Conservation (phyloP, 2,113 vertebrate genomes). For the Nansenia antarctica region DNA sequence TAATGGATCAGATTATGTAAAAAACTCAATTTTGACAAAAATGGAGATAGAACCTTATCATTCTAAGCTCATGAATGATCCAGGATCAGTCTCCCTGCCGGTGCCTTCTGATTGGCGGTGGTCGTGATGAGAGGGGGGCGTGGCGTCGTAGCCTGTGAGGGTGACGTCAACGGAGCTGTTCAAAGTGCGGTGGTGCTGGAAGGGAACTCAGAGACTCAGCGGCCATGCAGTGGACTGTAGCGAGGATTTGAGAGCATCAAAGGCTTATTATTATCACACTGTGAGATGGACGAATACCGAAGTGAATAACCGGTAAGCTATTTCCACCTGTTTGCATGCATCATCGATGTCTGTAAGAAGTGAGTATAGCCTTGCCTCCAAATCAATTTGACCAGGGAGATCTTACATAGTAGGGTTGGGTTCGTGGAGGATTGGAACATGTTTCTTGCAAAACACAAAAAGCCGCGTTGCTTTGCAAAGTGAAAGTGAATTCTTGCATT, state of each 20-base stretch:
- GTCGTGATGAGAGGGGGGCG: constrained; percentile 62
- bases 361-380: constrained; percentile 48
- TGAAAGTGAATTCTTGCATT: too few relatives aligned
- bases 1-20: too few relatives aligned
- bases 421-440: not conserved
- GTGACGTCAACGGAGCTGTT: constrained; percentile 79
- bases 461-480: too few relatives aligned
- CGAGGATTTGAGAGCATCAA: constrained; percentile 24
- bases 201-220: constrained; percentile 42
- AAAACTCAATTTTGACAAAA: too few relatives aligned
- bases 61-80: too few relatives aligned
- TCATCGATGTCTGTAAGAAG: constrained; percentile 18
- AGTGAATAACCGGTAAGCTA: not conserved
- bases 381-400: not conserved
- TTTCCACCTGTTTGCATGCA: not conserved
- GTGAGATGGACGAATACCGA: not conserved
- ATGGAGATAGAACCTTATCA: too few relatives aligned
- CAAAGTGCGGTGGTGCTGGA: constrained; percentile 76
- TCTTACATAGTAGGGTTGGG: not conserved
- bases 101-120: constrained; percentile 18
- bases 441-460: not conserved
- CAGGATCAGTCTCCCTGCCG: not conserved
- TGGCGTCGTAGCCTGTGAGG: constrained; percentile 50
- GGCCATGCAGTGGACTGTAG: constrained; percentile 32
- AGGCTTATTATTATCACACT: not conserved